Conservation (phyloP, 2,888 invertebrate genomes). For the Phengaris arion region DNA sequence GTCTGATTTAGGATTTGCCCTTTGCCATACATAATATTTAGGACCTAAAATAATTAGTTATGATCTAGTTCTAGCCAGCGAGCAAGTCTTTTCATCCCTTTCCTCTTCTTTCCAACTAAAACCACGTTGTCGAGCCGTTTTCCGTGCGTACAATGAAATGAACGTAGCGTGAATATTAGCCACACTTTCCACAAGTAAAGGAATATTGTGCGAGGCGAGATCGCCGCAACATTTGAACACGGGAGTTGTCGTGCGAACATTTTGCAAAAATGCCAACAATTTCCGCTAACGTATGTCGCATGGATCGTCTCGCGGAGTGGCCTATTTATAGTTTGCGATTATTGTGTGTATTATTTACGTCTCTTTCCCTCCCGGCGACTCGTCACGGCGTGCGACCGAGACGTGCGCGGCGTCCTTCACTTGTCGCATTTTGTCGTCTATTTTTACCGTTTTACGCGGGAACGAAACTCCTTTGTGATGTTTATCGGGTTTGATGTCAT, state of each 20-base stretch:
- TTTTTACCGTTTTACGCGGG: conserved; percentile 37
- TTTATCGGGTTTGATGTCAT: conserved; percentile 16
- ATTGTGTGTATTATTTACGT: conserved; percentile 50
- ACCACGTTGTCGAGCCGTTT: too few species aligned
- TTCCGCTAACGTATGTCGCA: conserved; percentile 50
- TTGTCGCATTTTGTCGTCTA: conserved; percentile 52
- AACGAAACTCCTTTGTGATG: conserved; percentile 21
- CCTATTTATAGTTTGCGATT: conserved; percentile 66
- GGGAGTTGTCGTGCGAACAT: conserved; percentile 12
- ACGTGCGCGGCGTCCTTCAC: conserved; percentile 66
- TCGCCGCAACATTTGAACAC: conserved; percentile 22
- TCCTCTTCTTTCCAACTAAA: too few species aligned
- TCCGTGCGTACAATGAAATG: too few species aligned
- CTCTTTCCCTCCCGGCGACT: conserved; percentile 42
- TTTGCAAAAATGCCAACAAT: conserved; percentile 33
- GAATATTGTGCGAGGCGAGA: not conserved
- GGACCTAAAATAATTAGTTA: too few species aligned
- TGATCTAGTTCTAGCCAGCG: too few species aligned
- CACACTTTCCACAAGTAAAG: not conserved
- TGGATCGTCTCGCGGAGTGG: conserved; percentile 61
- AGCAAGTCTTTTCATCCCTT: too few species aligned
- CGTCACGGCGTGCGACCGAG: conserved; percentile 46
- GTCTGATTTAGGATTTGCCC: too few species aligned
- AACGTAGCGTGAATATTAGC: not conserved
- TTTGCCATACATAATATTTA: too few species aligned